Base-by-base conservation (phyloP, 2,113 vertebrate genomes). In the Pyrgilauda ruficollis region DNA sequence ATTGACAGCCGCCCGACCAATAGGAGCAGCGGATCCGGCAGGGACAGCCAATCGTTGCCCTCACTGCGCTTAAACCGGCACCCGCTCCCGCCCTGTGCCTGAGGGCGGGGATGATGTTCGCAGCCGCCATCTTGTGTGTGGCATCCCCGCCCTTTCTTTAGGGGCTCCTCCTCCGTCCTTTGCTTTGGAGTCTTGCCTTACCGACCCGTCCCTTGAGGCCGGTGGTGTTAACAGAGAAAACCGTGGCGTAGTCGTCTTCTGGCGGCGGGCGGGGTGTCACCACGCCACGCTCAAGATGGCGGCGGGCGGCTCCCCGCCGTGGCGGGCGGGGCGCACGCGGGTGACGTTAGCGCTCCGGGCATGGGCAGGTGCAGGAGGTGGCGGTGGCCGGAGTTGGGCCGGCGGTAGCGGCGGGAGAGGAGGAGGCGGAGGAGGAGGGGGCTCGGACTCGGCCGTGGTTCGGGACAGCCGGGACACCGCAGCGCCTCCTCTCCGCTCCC, bases 101-200 rank as follows among this genome's bases (percentile, higher is more conserved):
- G n/a, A 2, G 21, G 83, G 91, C 10, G 58, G 79, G 72, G 63
- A 33, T 2, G 6, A 2, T 4, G 46, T 0, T 15, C 0, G 4
- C 1, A 0, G 67, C n/a, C 59, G 97, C 97, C 98, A 98, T 98
- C 78, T 95, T 97, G 88, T 84, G 96, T 96, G 97, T 97, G 98
- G 96, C 96, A 94, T 30, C 68, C n/a, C 70, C 56, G 10, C 94
- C 64, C 69, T 64, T 41, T 35, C 33, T 13, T 58, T 22, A 15
- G 15, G 4, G 30, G 8, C 28, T 59, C 19, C 11, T 7, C 15
- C 24, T 47, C 30, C 20, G 2, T 41, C 7, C 4, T 3, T 33
- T 18, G 5, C 50, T 15, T 20, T 28, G 27, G 8, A 20, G 7
- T 5, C 23, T 4, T 7, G 10, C 30, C 17, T 18, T 14, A 31